phyloP scores from a whole-genome alignment of 2,888 invertebrate genomes.

The Nezara viridula region DNA sequence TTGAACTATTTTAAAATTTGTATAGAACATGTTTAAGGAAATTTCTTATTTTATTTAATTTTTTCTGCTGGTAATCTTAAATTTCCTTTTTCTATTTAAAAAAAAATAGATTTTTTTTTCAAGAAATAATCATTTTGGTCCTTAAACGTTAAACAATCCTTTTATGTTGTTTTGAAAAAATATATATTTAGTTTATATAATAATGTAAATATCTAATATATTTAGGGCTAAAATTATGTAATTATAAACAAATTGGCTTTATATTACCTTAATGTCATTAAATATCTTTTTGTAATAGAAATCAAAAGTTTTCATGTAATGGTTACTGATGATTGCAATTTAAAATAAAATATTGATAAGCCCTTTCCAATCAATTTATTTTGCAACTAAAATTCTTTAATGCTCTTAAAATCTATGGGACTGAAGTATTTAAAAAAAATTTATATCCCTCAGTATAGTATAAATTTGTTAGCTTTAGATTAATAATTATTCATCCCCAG shows the following conservation, averaged over 20 bases:
- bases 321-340: conserved; percentile 2
- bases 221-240: conserved; percentile 36
- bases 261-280: conserved; percentile 15
- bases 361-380: background rate
- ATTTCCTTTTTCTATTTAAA: background rate
- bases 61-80: background rate
- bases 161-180: conserved; percentile 31
- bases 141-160: conserved; percentile 24
- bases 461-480: conserved; percentile 56
- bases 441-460: conserved; percentile 54
- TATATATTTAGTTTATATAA: conserved; percentile 37
- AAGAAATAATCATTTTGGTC: background rate
- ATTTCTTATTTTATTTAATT: conserved; percentile 11
- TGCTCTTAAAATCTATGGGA: conserved; percentile 41
- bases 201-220: conserved; percentile 40
- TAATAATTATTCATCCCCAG: conserved; percentile 24
- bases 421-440: conserved; percentile 48
- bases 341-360: background rate
- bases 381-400: conserved; percentile 15
- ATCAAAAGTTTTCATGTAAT: conserved; percentile 23
- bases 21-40: conserved; percentile 32
- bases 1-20: conserved; percentile 38
- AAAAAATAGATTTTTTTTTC: background rate
- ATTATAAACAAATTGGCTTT: conserved; percentile 17
- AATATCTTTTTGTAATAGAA: conserved; percentile 33